Conservation (phyloP, 2,113 vertebrate species). For the Cinclus cinclus region DNA sequence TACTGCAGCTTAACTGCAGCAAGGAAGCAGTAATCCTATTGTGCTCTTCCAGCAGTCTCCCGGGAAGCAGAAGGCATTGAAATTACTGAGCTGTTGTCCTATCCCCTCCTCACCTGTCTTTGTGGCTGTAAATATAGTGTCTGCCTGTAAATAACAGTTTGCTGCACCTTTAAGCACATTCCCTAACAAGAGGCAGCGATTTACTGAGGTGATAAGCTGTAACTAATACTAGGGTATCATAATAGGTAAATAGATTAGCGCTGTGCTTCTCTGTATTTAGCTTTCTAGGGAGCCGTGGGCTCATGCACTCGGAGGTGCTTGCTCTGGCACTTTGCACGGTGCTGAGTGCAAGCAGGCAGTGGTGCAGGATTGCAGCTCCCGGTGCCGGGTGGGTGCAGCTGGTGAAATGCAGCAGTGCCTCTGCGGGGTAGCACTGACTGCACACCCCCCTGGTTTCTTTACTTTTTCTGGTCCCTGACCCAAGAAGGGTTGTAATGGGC, state of each 20-base stretch:
- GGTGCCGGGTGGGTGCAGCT: neutral
- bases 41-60: conserved; percentile 73
- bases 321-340: neutral
- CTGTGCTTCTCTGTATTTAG: conserved; percentile 55
- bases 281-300: conserved; percentile 58
- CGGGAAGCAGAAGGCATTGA: conserved; percentile 68
- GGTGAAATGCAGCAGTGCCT: neutral
- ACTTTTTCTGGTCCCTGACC: neutral
- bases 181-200: conserved; percentile 84
- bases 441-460: neutral
- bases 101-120: conserved; percentile 74
- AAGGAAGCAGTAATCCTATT: conserved; percentile 75
- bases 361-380: neutral
- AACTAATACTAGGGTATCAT: conserved; percentile 90
- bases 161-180: conserved; percentile 74
- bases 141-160: conserved; percentile 84
- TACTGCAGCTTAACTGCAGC: conserved; percentile 70
- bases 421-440: neutral
- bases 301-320: neutral
- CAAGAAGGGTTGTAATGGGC: neutral
- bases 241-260: conserved; percentile 78
- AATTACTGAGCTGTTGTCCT: conserved; percentile 66
- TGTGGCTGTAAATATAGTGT: conserved; percentile 75
- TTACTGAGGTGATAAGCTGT: conserved; percentile 89
- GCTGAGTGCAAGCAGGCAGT: neutral